Conservation (phyloP, 2,797 vertebrate species). For the Taeniopygia guttata region DNA sequence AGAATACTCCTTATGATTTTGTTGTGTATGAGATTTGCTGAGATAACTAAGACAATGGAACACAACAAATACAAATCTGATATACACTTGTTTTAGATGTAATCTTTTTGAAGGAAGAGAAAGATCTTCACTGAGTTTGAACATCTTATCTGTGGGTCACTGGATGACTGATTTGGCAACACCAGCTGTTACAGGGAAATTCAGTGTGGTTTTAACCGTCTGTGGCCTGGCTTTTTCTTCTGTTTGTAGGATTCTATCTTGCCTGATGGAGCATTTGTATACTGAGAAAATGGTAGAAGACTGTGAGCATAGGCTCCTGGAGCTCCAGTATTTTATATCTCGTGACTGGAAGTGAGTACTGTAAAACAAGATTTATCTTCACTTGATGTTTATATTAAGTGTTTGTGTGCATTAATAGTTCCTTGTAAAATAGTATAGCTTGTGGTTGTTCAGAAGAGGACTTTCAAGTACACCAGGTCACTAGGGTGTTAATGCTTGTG, state of each 20-base stretch:
- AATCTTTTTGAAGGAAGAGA: neutral
- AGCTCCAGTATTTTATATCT: constrained; percentile 97
- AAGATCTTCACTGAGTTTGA: neutral
- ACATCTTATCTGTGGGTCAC: neutral
- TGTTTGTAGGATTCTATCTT: constrained; percentile 89
- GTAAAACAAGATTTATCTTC: neutral
- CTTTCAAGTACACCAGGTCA: neutral
- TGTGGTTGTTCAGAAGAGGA: neutral
- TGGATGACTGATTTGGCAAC: neutral
- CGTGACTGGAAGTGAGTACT: constrained; percentile 95
- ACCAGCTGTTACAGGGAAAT: neutral
- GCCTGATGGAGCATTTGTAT: constrained; percentile 97
- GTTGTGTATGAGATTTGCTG: neutral
- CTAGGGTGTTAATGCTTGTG: neutral
- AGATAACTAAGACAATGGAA: neutral
- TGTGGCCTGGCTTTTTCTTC: neutral
- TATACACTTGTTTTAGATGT: neutral
- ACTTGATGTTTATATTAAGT: neutral
- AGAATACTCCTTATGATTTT: neutral
- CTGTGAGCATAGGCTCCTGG: constrained; percentile 91
- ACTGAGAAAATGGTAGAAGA: constrained; percentile 99
- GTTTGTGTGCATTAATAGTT: neutral
- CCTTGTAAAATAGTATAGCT: neutral
- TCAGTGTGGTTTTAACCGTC: neutral
- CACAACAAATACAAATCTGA: neutral